phyloP scores from a whole-genome alignment of 2,888 invertebrate genomes.

The Chymomyza caudatula region DNA sequence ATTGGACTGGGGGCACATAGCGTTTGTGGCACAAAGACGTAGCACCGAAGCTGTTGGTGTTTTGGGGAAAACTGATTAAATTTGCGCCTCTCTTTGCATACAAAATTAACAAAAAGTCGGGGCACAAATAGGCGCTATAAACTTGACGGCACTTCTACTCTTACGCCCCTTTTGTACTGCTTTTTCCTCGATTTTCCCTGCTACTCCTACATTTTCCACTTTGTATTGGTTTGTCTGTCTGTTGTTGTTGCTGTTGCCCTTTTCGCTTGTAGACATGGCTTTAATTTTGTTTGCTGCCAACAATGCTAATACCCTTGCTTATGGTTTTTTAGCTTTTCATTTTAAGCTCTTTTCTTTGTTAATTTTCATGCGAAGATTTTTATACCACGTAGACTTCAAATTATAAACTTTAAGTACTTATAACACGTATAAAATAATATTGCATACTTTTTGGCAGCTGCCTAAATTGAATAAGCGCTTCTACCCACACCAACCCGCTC shows the following conservation, averaged over 20 bases:
- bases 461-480: not conserved
- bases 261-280: not conserved
- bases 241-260: not conserved
- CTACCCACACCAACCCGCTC: no score
- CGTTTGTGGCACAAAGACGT: not conserved
- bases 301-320: not conserved
- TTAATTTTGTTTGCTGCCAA: not conserved
- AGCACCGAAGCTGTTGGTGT: not conserved
- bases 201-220: not conserved
- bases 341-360: not conserved
- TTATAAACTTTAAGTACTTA: not conserved
- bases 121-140: not conserved
- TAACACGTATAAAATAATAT: not conserved
- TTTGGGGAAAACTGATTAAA: slow-evolving; percentile 49
- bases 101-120: slow-evolving; percentile 24
- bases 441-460: not conserved
- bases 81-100: slow-evolving; percentile 47
- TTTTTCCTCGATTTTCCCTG: no score
- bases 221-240: no score
- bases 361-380: not conserved
- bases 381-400: not conserved
- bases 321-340: not conserved
- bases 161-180: not conserved
- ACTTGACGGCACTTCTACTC: no score
- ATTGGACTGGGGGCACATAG: not conserved